Evolutionary conservation across 2,888 invertebrate genomes (phyloP), one percentile per base, ranked within the genome.

Genomic region (Aethes cnicana): DNA sequence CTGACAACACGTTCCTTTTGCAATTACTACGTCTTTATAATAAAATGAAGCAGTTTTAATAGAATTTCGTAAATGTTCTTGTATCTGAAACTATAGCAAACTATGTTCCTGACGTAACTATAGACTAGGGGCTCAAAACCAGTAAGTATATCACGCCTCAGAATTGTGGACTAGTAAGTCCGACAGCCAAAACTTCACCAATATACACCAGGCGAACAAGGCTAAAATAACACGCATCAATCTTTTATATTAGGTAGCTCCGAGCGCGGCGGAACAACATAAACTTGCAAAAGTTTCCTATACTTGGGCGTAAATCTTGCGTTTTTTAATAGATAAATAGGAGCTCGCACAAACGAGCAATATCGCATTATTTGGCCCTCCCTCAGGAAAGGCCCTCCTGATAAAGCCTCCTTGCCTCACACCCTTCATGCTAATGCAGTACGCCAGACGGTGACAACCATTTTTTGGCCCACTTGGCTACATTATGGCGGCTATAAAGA

Each of bases 301-400:
- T 84, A 84, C 79, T 75, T 66, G 72, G 56, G 62, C 76, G 71
- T 89, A 89, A 86, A 89, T 88, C 84, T 84, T 68, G 62, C 83
- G 84, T 86, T 89, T 89, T 87, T 89, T 88, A 89, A 89, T 89
- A 89, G 89, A 89, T 89, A 89, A 89, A 89, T 89, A 89, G 89
- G 84, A 77, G 84, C 84, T 84, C 81, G 84, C 87, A 82, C 85
- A 88, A 89, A 89, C 89, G 88, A 88, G 89, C 87, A 88, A 88
- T 89, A 89, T 89, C 86, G 77, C 87, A 88, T 89, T 88, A 88
- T 89, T 87, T 84, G 87, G 85, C 74, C 82, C 88, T 84, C 89
- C 86, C 87, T 83, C 84, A 85, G 87, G 87, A 88, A 89, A 84
- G 88, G 87, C 85, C 85, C 86, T 86, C 77, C 81, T 86, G 89